Evolutionary conservation across 2,888 invertebrate species (phyloP).

Genomic region (Nematopogon swammerdamellus): DNA sequence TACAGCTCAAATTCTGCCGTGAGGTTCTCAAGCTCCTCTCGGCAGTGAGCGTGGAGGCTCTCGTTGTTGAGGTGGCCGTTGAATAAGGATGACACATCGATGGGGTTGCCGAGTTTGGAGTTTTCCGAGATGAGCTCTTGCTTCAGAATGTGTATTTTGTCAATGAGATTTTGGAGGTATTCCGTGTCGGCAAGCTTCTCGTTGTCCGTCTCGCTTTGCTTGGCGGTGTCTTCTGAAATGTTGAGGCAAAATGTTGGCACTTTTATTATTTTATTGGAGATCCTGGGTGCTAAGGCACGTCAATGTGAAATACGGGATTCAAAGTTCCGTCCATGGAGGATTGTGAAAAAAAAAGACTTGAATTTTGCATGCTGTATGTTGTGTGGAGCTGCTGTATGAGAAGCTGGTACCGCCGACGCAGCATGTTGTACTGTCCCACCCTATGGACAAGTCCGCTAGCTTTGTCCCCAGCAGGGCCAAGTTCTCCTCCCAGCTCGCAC

Average conservation of each 20-base stretch:
- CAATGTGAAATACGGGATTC: too few species aligned
- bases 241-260: too few species aligned
- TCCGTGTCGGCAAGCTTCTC: constrained; percentile 42
- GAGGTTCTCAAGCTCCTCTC: constrained; percentile 61
- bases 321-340: too few species aligned
- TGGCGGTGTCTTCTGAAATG: constrained; percentile 20
- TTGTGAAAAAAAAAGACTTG: too few species aligned
- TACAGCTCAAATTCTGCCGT: constrained; percentile 66
- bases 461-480: too few species aligned
- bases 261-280: too few species aligned
- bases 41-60: constrained; percentile 54
- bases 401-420: too few species aligned
- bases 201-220: constrained; percentile 42
- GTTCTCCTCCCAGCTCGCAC: not conserved
- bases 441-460: too few species aligned
- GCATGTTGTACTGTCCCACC: too few species aligned
- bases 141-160: constrained; percentile 63
- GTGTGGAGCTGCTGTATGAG: too few species aligned
- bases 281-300: too few species aligned
- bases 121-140: constrained; percentile 60
- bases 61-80: constrained; percentile 33
- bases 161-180: constrained; percentile 56
- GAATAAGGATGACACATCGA: constrained; percentile 57
- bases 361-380: constrained; percentile 30
- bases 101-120: constrained; percentile 54